Conservation (phyloP, 1,140 invertebrate species). For the Drosophila parabipectinata region DNA sequence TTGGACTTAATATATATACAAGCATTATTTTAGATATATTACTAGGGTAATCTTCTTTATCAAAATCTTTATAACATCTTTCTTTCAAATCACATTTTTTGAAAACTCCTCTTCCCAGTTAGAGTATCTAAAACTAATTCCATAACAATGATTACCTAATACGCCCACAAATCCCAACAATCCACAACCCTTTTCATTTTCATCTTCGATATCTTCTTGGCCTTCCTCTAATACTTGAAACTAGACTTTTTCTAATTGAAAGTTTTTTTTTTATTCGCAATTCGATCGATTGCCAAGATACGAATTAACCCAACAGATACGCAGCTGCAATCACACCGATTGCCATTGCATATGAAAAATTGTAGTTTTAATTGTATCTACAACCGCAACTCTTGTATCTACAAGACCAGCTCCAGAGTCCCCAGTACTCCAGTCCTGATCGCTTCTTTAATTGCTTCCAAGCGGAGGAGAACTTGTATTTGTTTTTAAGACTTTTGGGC, state of each 20-base stretch:
- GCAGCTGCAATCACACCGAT: slow-evolving; percentile 39
- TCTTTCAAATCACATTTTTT: background rate
- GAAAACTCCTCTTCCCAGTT: background rate
- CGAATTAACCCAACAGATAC: slow-evolving; percentile 66
- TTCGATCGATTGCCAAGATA: slow-evolving; percentile 69
- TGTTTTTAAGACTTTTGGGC: slow-evolving; percentile 53
- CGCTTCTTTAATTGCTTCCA: slow-evolving; percentile 63
- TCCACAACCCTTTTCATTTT: slow-evolving; percentile 13
- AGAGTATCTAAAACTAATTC: slow-evolving; percentile 55
- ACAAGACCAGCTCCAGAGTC: slow-evolving; percentile 1
- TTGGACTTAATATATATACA: no score
- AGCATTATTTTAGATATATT: no score
- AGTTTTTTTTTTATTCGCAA: slow-evolving; percentile 21
- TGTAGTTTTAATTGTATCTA: slow-evolving; percentile 67
- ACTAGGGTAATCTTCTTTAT: no score
- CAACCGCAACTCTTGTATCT: slow-evolving; percentile 8
- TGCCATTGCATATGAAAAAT: slow-evolving; percentile 61
- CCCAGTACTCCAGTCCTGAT: slow-evolving; percentile 24
- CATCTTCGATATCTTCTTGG: background rate
- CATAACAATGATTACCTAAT: slow-evolving; percentile 53
- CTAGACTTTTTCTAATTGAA: slow-evolving; percentile 67
- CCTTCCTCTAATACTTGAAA: slow-evolving; percentile 41
- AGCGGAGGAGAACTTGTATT: slow-evolving; percentile 46
- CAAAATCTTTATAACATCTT: background rate
- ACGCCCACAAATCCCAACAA: slow-evolving; percentile 42